Evolutionary conservation across 2,113 vertebrate species (phyloP).

Genomic region (Equus quagga): DNA sequence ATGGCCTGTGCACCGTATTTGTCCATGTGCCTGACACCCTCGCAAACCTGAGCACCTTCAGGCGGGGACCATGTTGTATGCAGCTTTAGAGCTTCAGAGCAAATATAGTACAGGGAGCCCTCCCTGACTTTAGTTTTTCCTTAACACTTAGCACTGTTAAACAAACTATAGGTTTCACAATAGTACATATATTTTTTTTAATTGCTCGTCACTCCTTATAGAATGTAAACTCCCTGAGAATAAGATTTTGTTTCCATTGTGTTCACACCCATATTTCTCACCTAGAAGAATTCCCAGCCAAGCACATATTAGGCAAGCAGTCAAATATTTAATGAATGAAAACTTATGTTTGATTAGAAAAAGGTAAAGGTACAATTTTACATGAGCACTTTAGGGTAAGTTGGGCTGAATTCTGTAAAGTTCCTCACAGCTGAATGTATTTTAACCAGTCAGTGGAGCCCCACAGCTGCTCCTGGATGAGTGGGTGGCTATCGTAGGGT

Average conservation of each 20-base stretch:
- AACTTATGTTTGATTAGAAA: background rate
- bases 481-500: background rate
- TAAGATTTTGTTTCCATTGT: background rate
- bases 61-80: fast-evolving
- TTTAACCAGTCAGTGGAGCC: background rate
- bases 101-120: background rate
- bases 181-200: background rate
- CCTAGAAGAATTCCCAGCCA: background rate
- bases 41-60: background rate
- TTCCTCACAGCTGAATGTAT: background rate
- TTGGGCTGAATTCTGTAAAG: background rate
- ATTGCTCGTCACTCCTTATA: background rate
- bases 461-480: background rate
- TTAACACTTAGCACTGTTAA: background rate
- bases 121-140: background rate
- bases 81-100: background rate
- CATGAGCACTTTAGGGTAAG: background rate
- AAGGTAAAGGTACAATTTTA: background rate
- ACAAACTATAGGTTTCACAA: background rate
- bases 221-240: background rate
- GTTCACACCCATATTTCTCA: background rate
- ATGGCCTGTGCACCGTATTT: background rate
- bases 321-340: background rate
- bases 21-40: background rate
- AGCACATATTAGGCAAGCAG: background rate